Base-by-base conservation (phyloP, 30 jellyfish, hydroid and myxozoan species). In the Mastigias papua region DNA sequence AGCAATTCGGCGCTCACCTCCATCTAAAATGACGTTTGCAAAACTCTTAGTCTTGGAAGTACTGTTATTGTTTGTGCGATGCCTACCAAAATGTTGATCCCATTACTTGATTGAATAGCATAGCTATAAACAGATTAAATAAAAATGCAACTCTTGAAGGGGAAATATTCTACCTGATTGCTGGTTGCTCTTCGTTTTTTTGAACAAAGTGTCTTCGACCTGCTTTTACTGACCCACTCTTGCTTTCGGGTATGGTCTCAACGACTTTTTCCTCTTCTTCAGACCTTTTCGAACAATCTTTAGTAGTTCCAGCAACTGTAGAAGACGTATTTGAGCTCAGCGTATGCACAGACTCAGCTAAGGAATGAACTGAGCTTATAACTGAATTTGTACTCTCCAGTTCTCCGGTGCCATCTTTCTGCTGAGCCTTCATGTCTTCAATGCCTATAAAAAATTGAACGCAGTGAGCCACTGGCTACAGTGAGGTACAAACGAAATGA, bases 341-440 rank as follows among this genome's bases (percentile, higher is more conserved):
- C 26, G 80, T 31, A 8, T 69, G 80, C 8, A 29, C 11, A 16
- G 80, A 69, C 16, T 69, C 80, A 7, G 61, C 80, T 27, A 46
- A 69, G 8, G 80, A 69, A 69, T 69, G 80, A 26, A 69, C 61
- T 69, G 80, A 69, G 80, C 80, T 31, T 1, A 29, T 69, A 8
- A 29, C 51, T 20, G 80, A 69, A 46, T 29, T 5, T 31, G 25
- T 69, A 23, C 67, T 51, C 17, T 51, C 67, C 27, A 4, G 5
- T 5, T 21, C 25, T 17, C 16, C 67, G 17, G 17, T 51, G 67
- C 67, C 67, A 17, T 17, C 67, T 16, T 51, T 51, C 27, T 51
- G 67, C 67, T 51, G 23, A 9, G 5, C 25, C 27, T 1, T 21
- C 27, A 51, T 17, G 17, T 10, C 25, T 4, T 51, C 25, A 51